phyloP scores from a whole-genome alignment of 2,113 vertebrate species.

The Sialia sialis region DNA sequence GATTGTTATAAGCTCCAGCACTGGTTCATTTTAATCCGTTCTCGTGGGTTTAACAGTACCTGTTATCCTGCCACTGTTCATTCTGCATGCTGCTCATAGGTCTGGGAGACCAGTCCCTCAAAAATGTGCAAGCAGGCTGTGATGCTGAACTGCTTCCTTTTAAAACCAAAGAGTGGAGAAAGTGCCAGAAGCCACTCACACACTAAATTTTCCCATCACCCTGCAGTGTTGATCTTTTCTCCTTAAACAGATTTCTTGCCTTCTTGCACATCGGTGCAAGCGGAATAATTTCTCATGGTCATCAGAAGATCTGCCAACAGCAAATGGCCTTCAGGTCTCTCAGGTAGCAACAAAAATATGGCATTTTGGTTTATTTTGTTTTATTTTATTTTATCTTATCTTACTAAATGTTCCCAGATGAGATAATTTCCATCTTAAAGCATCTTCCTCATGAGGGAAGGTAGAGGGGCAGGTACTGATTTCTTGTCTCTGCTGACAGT shows the following conservation, averaged over 20 bases:
- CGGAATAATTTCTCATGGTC: background rate
- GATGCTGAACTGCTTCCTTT: background rate
- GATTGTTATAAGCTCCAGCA: background rate
- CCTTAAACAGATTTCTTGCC: background rate
- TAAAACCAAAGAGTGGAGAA: background rate
- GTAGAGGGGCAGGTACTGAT: background rate
- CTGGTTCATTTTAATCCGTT: background rate
- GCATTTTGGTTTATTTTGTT: background rate
- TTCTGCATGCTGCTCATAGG: background rate
- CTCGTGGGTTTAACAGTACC: background rate
- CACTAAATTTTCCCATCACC: background rate
- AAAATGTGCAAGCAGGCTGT: background rate
- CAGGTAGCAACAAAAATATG: background rate
- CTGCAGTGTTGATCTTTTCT: background rate
- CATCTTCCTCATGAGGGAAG: accelerated
- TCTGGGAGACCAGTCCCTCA: background rate
- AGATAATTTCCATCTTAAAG: background rate
- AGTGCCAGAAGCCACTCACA: background rate
- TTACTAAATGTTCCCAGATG: background rate
- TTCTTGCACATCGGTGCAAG: background rate
- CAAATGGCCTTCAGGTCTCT: background rate
- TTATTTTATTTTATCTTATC: background rate
- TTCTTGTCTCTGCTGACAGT: background rate
- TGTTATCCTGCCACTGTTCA: background rate
- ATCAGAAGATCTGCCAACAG: background rate